phyloP scores from a whole-genome alignment of 2,113 vertebrate species.

The Melanostigma gelatinosum region DNA sequence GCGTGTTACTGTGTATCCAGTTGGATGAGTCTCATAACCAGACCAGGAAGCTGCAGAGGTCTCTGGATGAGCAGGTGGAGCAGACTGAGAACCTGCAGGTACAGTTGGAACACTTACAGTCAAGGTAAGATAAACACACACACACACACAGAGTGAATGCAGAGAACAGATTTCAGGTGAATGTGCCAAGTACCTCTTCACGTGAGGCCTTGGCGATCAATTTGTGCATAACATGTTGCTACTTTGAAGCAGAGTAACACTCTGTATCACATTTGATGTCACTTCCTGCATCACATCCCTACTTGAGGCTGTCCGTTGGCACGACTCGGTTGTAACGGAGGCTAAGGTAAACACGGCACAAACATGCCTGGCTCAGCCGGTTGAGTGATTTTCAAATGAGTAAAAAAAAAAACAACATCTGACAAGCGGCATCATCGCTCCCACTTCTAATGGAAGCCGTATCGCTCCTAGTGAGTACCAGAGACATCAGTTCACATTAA shows the following conservation, averaged over 20 bases:
- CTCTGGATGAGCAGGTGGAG: conserved; percentile 93
- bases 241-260: neutral
- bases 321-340: neutral
- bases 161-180: neutral
- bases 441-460: neutral
- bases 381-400: neutral
- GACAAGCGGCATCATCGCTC: neutral
- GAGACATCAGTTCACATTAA: neutral
- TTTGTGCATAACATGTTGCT: too few relatives aligned
- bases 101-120: conserved; percentile 91
- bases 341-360: neutral
- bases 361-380: neutral
- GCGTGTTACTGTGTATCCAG: conserved; percentile 27
- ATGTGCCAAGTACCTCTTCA: neutral
- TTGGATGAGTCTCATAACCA: conserved; percentile 88
- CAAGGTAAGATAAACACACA: conserved; percentile 80
- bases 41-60: conserved; percentile 90
- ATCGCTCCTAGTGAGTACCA: neutral
- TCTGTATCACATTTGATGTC: neutral
- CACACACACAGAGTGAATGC: neutral
- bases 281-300: neutral
- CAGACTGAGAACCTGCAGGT: conserved; percentile 92
- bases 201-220: neutral
- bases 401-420: neutral
- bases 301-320: neutral